Evolutionary conservation across 1,140 invertebrate genomes (phyloP).

Genomic region (Philaenus spumarius): DNA sequence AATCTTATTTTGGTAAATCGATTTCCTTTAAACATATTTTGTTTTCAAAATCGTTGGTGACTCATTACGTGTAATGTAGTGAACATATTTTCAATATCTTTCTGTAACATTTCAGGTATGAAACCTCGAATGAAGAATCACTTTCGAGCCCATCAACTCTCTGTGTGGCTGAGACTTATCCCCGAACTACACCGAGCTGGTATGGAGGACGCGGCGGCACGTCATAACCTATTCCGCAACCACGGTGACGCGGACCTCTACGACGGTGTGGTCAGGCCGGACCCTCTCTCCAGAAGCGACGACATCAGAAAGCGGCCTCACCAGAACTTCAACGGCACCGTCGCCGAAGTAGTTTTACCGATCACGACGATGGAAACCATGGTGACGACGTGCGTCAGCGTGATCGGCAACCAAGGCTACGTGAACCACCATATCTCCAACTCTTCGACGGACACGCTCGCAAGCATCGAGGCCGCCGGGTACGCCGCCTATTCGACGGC

Average conservation of each 20-base stretch:
- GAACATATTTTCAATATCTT: conserved; percentile 2
- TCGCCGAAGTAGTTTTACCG: conserved; percentile 35
- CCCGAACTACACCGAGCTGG: conserved; percentile 86
- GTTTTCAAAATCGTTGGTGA: too few relatives aligned
- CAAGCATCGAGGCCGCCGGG: conserved; percentile 69
- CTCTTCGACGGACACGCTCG: conserved; percentile 54
- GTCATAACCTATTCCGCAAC: conserved; percentile 76
- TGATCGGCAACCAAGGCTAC: conserved; percentile 37
- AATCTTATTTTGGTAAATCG: background rate
- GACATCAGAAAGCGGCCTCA: background rate
- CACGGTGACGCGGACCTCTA: conserved; percentile 74
- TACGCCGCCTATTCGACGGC: conserved; percentile 72
- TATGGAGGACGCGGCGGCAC: conserved; percentile 76
- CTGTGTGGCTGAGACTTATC: conserved; percentile 88
- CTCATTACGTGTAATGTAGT: too few relatives aligned
- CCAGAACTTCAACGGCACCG: conserved; percentile 24
- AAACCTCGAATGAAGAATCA: conserved; percentile 89
- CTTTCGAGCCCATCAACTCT: conserved; percentile 87
- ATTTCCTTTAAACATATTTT: background rate
- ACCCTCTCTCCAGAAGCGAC: conserved; percentile 55
- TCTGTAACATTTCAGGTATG: conserved; percentile 64
- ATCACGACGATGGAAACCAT: conserved; percentile 48
- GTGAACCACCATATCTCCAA: conserved; percentile 43
- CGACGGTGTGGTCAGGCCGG: conserved; percentile 70
- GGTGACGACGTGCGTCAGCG: conserved; percentile 33